Conservation (phyloP, 2,888 invertebrate genomes). For the Abscondita cerata region DNA sequence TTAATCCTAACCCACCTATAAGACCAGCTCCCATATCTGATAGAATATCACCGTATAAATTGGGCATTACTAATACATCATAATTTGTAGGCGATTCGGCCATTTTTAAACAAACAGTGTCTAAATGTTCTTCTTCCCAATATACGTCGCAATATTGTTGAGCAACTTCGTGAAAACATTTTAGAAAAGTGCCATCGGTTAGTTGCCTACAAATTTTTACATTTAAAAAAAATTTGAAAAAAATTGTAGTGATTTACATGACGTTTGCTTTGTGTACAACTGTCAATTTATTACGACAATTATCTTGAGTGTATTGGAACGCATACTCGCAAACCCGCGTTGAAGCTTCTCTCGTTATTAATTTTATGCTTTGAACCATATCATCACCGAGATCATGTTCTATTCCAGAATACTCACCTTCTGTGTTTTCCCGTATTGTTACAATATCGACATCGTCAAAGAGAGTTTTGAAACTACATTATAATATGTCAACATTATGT, state of each 20-base stretch:
- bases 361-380: conserved; percentile 98
- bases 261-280: conserved; percentile 99
- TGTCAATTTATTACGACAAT: conserved; percentile 91
- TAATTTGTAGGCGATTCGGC: conserved; percentile 96
- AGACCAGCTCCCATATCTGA: conserved; percentile 99
- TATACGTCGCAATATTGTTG: conserved; percentile 89
- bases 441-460: conserved; percentile 99
- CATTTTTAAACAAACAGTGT: conserved; percentile 99
- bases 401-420: conserved; percentile 99
- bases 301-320: conserved; percentile 93
- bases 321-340: conserved; percentile 97
- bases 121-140: conserved; percentile 97
- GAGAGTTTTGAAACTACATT: conserved; percentile 81
- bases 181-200: conserved; percentile 98
- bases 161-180: conserved; percentile 94
- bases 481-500: conserved; percentile 44
- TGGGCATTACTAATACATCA: conserved; percentile 99
- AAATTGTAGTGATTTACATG: conserved; percentile 72
- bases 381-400: conserved; percentile 99
- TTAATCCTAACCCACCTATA: conserved; percentile 96
- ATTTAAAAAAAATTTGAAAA: background rate
- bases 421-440: conserved; percentile 99
- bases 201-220: conserved; percentile 76
- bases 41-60: conserved; percentile 98
- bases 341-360: conserved; percentile 98